phyloP scores from a whole-genome alignment of 2,797 vertebrate species.

The Pachyuromys duprasi region DNA sequence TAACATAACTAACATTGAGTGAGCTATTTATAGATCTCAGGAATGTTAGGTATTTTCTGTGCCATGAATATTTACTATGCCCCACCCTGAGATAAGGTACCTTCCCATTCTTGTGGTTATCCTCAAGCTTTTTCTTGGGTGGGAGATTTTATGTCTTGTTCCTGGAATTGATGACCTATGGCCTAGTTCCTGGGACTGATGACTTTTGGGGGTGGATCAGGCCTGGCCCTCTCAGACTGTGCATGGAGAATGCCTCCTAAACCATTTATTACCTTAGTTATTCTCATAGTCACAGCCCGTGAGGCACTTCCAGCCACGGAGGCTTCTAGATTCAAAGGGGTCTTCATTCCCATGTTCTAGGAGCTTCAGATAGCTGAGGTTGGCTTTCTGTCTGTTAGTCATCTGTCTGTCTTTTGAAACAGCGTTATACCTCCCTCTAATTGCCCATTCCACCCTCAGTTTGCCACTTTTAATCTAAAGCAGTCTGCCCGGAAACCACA shows the following conservation, averaged over 20 bases:
- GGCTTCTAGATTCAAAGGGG: neutral
- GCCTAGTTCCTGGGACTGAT: no score
- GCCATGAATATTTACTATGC: no score
- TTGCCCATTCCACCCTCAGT: neutral
- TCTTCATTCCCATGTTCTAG: constrained; percentile 21
- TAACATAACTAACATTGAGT: no score
- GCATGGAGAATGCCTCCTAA: neutral
- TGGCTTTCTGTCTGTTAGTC: neutral
- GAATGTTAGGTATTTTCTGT: no score
- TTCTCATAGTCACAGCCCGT: neutral
- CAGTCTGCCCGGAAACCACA: constrained; percentile 43
- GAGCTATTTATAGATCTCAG: no score
- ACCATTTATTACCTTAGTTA: neutral
- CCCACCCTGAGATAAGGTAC: no score
- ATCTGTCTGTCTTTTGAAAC: neutral
- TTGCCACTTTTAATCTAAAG: constrained; percentile 49
- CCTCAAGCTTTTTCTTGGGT: no score
- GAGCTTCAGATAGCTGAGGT: constrained; percentile 21
- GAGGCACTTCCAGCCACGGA: neutral
- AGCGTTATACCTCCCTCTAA: neutral
- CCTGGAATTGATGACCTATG: no score
- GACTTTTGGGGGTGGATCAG: no score
- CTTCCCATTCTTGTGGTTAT: no score
- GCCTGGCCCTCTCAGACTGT: no score
- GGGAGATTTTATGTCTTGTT: no score